Percentiles rank a stretch among this genome's conserved stretches.
phyloP scores from a whole-genome alignment of 1,140 invertebrate species.

The Bombus haemorrhoidalis region DNA sequence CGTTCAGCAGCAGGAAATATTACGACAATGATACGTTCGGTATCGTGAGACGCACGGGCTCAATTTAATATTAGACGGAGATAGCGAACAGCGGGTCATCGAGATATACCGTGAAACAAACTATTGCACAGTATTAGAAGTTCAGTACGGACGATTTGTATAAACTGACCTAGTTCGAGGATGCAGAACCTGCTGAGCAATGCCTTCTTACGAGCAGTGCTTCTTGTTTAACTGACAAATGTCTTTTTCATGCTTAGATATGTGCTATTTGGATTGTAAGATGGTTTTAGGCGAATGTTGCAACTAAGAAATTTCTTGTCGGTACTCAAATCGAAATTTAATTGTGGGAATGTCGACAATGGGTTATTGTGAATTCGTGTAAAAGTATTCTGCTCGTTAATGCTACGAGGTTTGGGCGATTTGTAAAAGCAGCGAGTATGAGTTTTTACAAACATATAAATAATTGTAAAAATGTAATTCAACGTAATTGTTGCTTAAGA shows the following conservation, averaged over 20 bases:
- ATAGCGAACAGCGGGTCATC: not conserved
- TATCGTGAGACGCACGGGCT: no score
- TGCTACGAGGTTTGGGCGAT: not conserved
- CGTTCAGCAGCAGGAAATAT: not conserved
- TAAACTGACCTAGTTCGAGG: slow-evolving; percentile 27
- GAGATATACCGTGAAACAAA: slow-evolving; percentile 5
- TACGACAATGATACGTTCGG: not conserved
- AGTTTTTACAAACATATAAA: not conserved
- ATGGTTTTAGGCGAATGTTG: not conserved
- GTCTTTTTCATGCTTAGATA: slow-evolving; percentile 8
- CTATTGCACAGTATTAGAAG: not conserved
- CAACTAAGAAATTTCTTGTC: not conserved
- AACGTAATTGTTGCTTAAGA: not conserved
- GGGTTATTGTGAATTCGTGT: not conserved
- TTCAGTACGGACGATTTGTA: not conserved
- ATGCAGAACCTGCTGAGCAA: slow-evolving; percentile 11
- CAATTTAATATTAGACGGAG: not conserved
- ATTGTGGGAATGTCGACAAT: not conserved
- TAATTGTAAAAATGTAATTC: not conserved
- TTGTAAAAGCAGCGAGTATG: no score
- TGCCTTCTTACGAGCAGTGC: not conserved
- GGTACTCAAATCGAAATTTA: not conserved
- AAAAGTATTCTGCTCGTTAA: not conserved
- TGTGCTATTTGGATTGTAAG: not conserved
- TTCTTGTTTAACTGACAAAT: slow-evolving; percentile 26